These are phyloP conservation scores for Plebejus melissa DNA, from an alignment of 2,888 invertebrate genomes.

Conservation along the genomic window DNA sequence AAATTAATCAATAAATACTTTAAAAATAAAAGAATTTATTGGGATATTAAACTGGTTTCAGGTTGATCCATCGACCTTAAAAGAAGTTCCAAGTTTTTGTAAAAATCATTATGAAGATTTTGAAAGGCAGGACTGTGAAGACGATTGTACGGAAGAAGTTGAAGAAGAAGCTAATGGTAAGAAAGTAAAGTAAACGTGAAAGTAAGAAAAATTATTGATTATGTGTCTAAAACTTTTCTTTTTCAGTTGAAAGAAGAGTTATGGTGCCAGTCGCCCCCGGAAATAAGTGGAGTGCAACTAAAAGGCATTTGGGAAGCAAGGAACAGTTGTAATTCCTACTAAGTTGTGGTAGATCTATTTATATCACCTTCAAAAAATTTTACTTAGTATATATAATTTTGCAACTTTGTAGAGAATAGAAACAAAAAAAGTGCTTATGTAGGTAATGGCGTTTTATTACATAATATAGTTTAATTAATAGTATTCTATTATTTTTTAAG, in stretches of 20 bases:
- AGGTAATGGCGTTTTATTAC: background rate
- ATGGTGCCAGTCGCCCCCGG: conserved; percentile 52
- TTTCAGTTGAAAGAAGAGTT: conserved; percentile 57
- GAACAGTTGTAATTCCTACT: background rate
- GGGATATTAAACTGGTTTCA: conserved; percentile 37
- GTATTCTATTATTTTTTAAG: too few relatives aligned
- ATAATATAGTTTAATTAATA: too few relatives aligned
- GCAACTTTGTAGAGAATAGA: background rate
- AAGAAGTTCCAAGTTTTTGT: conserved; percentile 59
- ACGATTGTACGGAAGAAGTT: conserved; percentile 46
- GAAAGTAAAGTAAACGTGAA: conserved; percentile 14
- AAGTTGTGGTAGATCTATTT: background rate
- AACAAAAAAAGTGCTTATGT: background rate
- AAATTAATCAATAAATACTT: background rate
- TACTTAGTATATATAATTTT: background rate
- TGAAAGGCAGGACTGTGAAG: conserved; percentile 54
- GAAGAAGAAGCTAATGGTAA: conserved; percentile 37
- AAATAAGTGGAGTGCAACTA: conserved; percentile 54
- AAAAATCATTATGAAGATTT: conserved; percentile 56
- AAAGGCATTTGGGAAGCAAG: conserved; percentile 33
- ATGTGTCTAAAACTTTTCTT: conserved; percentile 1
- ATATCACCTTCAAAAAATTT: background rate
- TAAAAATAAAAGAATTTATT: background rate
- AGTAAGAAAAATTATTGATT: conserved; percentile 23
- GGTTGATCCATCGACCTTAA: conserved; percentile 47